Evolutionary conservation across 2,797 vertebrate genomes (phyloP).

Genomic region (Sebastes taczanowskii): DNA sequence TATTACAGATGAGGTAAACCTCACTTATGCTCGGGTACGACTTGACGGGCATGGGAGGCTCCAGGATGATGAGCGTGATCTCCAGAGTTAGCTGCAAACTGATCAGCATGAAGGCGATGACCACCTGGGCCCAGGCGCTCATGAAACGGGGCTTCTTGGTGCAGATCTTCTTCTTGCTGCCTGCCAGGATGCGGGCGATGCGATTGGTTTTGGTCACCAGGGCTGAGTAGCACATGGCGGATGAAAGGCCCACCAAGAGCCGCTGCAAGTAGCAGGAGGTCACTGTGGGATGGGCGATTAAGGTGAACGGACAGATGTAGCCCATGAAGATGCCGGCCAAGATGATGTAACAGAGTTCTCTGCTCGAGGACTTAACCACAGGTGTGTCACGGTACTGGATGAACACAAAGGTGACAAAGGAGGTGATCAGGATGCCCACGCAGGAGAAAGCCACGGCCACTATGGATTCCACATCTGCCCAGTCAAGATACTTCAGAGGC

Average conservation of each 20-base stretch:
- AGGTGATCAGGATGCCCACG: conserved; percentile 94
- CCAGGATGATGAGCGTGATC: conserved; percentile 93
- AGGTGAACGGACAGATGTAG: conserved; percentile 97
- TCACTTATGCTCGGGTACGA: conserved; percentile 97
- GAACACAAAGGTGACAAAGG: conserved; percentile 98
- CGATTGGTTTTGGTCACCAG: conserved; percentile 98
- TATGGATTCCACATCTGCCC: conserved; percentile 96
- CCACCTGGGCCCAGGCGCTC: conserved; percentile 97
- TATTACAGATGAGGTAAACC: conserved; percentile 98
- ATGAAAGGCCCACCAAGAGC: conserved; percentile 95
- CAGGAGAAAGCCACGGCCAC: conserved; percentile 97
- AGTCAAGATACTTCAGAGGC: conserved; percentile 92
- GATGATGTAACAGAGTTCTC: conserved; percentile 98
- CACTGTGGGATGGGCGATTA: conserved; percentile 93
- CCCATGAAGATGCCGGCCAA: conserved; percentile 96
- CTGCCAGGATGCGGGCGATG: conserved; percentile 96
- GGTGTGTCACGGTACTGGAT: conserved; percentile 98
- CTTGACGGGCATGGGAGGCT: conserved; percentile 93
- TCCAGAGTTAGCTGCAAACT: conserved; percentile 94
- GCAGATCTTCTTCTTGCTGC: conserved; percentile 99
- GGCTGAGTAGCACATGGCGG: conserved; percentile 98
- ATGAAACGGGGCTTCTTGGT: conserved; percentile 97
- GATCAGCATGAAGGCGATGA: conserved; percentile 94
- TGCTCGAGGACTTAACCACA: conserved; percentile 98
- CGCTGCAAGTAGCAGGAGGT: conserved; percentile 97